Evolutionary conservation across 1,140 invertebrate species (phyloP), one percentile per base, ranked within the genome.

Genomic region (Bombus waltoni): DNA sequence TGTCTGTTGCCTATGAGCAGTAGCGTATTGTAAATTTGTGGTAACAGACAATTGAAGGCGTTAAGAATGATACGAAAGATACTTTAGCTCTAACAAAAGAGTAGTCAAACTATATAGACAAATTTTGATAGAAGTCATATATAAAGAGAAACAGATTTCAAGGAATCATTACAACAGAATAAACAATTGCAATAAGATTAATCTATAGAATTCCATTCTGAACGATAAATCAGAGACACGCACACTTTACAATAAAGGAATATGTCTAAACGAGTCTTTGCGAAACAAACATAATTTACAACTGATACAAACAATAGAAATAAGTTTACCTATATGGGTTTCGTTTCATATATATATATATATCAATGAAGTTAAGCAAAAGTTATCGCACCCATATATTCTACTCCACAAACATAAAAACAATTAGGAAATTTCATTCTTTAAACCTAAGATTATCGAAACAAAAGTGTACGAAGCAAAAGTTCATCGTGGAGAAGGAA

Each of bases 1-100:
- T 6, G 96, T 97, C 28, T 95, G 94, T 94, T 96, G 96, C 79
- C 96, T 97, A 90, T 66, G n/a, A 32, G 71, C 1, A 47, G 3
- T 32, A 87, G 79, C 44, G 2, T 38, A 80, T 62, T 40, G 71
- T 42, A 71, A 3, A 47, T 73, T 73, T 40, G 2, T 40, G 1
- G 2, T 70, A 68, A 35, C 11, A 35, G 11, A 6, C 13, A 3
- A 28, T 4, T 22, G 40, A 8, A 40, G 15, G 5, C 4, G 2
- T 53, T 13, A 66, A 22, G 8, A 35, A 11, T 28, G 3, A 65
- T 28, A 11, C 0, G 15, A 42, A 25, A 53, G 15, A 40, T 53
- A 53, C 3, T 59, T 40, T 13, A 3, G 28, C 3, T 18, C 10
- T 81, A 42, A 68, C 25, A 15, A 42, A 71, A 59, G 0, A 22